Conservation (phyloP, 2,113 vertebrate genomes). For the Hyperopisus bebe region DNA sequence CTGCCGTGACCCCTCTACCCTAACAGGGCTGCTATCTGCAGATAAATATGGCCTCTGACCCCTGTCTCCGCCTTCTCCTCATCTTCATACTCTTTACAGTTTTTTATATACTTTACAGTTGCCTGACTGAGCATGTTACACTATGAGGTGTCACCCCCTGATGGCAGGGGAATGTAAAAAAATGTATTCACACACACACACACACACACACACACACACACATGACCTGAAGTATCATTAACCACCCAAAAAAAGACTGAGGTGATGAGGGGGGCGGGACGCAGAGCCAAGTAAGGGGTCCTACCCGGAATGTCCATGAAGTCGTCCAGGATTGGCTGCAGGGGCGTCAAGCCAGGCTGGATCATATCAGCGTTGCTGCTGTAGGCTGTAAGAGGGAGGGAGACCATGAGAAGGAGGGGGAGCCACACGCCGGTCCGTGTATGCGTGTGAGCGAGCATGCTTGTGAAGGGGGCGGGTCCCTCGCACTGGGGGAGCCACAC, state of each 20-base stretch:
- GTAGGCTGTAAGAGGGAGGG: conserved; percentile 61
- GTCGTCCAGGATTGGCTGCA: conserved; percentile 90
- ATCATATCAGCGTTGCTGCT: conserved; percentile 90
- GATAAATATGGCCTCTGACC: too few relatives aligned
- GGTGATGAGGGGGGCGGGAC: not conserved
- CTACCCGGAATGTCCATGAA: conserved; percentile 93
- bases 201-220: not conserved
- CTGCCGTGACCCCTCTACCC: not conserved
- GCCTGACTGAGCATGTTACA: too few relatives aligned
- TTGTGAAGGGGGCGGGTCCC: not conserved
- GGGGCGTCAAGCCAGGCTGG: conserved; percentile 81
- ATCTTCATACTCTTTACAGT: too few relatives aligned
- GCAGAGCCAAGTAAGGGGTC: not conserved
- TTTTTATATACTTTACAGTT: too few relatives aligned
- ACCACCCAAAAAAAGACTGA: not conserved
- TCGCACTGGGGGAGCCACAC: too few relatives aligned
- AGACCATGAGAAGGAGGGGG: not conserved
- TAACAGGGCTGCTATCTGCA: not conserved
- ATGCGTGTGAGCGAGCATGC: not conserved
- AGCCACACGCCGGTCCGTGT: not conserved
- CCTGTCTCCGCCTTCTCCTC: too few relatives aligned
- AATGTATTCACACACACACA: not conserved
- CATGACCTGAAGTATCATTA: not conserved
- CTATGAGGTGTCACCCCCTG: too few relatives aligned
- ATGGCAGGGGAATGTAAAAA: not conserved